These are phyloP conservation scores for Amphipyra tragopoginis DNA, from an alignment of 2,888 invertebrate genomes.

Conservation along the genomic window DNA sequence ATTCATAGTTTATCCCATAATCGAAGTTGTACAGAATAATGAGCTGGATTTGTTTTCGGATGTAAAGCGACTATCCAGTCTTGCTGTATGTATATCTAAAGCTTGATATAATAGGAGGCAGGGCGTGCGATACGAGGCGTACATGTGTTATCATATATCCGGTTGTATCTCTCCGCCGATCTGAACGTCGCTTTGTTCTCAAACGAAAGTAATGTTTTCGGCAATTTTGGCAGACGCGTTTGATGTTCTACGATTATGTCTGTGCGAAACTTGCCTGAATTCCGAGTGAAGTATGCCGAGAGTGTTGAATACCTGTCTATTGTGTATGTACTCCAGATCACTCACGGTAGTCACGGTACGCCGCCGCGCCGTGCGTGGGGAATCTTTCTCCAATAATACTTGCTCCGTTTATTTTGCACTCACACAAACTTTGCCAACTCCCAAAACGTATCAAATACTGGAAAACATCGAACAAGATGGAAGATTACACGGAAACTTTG, in stretches of 20 bases:
- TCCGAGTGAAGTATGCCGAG: not conserved
- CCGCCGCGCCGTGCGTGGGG: not conserved
- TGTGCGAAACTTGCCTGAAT: not conserved
- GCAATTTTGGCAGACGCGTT: not conserved
- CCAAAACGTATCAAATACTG: slow-evolving; percentile 46
- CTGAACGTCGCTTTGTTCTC: not conserved
- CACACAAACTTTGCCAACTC: slow-evolving; percentile 23
- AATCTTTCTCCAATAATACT: slow-evolving; percentile 6
- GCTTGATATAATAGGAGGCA: no score
- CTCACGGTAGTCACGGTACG: no score
- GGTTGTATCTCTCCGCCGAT: not conserved
- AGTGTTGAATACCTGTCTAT: not conserved
- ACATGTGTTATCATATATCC: not conserved
- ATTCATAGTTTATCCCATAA: no score
- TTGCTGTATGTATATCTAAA: no score
- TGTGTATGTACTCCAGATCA: not conserved
- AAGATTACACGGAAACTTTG: slow-evolving; percentile 50
- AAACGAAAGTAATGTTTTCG: not conserved
- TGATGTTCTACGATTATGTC: not conserved
- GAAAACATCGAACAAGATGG: slow-evolving; percentile 50
- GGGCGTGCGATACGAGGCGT: no score
- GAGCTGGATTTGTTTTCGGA: no score
- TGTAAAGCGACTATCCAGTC: no score
- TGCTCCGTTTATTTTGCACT: slow-evolving; percentile 24
- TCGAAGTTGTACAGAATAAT: no score